Conservation (phyloP, 2,113 vertebrate genomes). For the Scolopax mira region DNA sequence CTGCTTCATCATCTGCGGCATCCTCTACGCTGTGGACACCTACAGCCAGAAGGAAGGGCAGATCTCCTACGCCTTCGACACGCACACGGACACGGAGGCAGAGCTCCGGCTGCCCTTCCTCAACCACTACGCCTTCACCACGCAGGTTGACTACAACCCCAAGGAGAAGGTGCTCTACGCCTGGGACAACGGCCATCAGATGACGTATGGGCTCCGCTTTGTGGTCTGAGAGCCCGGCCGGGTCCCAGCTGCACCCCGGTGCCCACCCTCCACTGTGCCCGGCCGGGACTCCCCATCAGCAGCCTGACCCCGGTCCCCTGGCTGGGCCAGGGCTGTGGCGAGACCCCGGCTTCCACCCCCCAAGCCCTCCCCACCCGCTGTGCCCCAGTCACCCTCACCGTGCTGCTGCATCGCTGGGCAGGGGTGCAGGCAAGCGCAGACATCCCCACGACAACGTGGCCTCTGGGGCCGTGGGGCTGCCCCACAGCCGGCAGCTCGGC, state of each 20-base stretch:
- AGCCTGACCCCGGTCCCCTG: background rate
- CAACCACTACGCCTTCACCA: conserved; percentile 89
- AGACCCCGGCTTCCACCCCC: background rate
- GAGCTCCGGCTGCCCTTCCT: conserved; percentile 87
- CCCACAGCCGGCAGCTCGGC: background rate
- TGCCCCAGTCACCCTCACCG: background rate
- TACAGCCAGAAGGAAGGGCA: conserved; percentile 90
- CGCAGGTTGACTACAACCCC: conserved; percentile 97
- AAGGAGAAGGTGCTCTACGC: conserved; percentile 93
- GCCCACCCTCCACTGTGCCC: accelerated
- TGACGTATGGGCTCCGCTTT: conserved; percentile 88
- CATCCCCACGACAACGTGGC: background rate
- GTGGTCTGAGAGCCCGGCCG: conserved; percentile 74
- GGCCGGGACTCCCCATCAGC: background rate
- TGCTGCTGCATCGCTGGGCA: background rate
- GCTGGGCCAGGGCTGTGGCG: background rate
- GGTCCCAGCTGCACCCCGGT: background rate
- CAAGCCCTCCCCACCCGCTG: background rate
- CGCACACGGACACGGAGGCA: conserved; percentile 90
- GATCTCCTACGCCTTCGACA: conserved; percentile 93
- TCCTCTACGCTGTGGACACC: conserved; percentile 90
- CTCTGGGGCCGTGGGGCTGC: background rate
- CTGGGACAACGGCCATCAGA: conserved; percentile 97
- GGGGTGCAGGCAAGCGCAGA: background rate
- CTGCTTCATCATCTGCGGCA: conserved; percentile 95